Evolutionary conservation across 2,888 invertebrate species (phyloP), one percentile per base, ranked within the genome.

Genomic region (Ochropleura plecta): DNA sequence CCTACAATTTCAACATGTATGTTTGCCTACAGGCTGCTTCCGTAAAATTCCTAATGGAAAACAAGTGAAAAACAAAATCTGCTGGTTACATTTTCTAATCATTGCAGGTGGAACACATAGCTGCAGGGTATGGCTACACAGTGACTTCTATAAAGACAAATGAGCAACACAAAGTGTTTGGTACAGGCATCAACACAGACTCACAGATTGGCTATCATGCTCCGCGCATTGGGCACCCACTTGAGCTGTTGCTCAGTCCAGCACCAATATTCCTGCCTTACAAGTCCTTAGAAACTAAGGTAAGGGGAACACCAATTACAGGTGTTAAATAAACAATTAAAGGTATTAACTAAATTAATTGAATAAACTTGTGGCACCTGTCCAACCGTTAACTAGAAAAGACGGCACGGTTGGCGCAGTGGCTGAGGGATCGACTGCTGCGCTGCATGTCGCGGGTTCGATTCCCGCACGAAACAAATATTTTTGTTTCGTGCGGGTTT

Each of bases 101-200:
- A 74, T 94, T 94, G 5, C 90, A 97, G 97, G 97, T 98, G 0
- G 96, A 95, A 0, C 97, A 98, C 84, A 95, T 98, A 64, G 97
- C 98, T 0, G 98, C 98, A 90, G 99, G 99, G 0, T 99, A 99
- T 94, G 99, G 99, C 0, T 99, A 99, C 90, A 98, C 99, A 4
- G 97, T 98, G 0, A 97, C 98, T 85, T 97, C 98, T 10, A 97
- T 98, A 0, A 97, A 97, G 76, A 97, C 97, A 0, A 95, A 97
- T 14, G 97, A 97, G 81, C 97, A 97, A 20, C 96, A 97, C 80
- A 97, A 98, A 91, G 94, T 99, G 46, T 99, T 98, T 96, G 99
- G 99, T 0, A 98, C 98, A 44, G 99, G 99, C 0, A 97, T 99
- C 60, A 99, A 99, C 93, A 98, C 98, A 0, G 99, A 99, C 94